Percentiles rank a stretch among this genome's conserved stretches.
Conservation (phyloP, 2,797 vertebrate species). For the Tenualosa ilisha region DNA sequence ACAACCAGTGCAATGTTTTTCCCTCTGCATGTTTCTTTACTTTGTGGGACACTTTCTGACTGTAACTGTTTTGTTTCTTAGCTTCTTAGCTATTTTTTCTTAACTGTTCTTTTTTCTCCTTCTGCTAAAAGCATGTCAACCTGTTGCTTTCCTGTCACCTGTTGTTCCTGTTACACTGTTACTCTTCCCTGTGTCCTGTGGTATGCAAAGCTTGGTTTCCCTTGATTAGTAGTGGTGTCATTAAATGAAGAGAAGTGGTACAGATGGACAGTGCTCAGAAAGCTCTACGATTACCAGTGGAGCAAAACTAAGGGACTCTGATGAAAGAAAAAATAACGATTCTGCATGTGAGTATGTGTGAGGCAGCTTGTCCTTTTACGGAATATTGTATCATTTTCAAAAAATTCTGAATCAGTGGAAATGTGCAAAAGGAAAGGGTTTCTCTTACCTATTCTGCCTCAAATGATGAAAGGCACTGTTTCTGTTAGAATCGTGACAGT, state of each 20-base stretch:
- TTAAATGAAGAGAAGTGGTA: slow-evolving; percentile 24
- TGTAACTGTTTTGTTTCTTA: slow-evolving; percentile 41
- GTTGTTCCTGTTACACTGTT: slow-evolving; percentile 65
- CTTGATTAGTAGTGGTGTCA: slow-evolving; percentile 38
- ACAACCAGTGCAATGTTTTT: slow-evolving; percentile 6
- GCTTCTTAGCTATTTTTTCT: slow-evolving; percentile 26
- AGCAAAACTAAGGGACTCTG: neutral
- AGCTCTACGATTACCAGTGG: neutral
- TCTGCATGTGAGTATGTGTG: slow-evolving; percentile 8
- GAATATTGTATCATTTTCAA: neutral
- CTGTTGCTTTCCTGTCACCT: slow-evolving; percentile 72
- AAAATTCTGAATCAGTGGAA: neutral
- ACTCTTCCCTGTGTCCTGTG: slow-evolving; percentile 57
- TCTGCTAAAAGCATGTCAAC: slow-evolving; percentile 78
- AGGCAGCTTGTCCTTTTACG: neutral
- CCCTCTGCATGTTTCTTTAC: neutral
- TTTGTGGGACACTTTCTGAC: neutral
- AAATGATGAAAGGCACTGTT: neutral
- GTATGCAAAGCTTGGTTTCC: slow-evolving; percentile 14
- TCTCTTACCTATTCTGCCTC: neutral
- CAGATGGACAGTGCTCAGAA: neutral
- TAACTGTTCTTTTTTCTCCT: slow-evolving; percentile 71
- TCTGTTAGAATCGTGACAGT: neutral
- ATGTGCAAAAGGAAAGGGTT: neutral
- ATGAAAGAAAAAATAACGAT: slow-evolving; percentile 6